phyloP scores from a whole-genome alignment of 2,113 vertebrate genomes.

The Platysternon megacephalum region DNA sequence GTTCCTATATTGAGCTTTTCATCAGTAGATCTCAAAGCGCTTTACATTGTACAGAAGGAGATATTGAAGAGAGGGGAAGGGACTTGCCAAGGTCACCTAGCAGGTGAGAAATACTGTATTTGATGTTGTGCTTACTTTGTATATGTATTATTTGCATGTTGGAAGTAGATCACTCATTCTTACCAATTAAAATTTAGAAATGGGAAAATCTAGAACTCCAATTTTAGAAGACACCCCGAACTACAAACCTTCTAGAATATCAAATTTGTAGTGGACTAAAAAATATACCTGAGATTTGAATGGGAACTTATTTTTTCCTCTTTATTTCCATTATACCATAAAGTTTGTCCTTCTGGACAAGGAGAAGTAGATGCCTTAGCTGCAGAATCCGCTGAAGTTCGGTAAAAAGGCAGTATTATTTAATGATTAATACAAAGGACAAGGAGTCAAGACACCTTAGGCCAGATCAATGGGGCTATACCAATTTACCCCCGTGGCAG shows the following conservation, averaged over 20 bases:
- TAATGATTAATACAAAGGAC: conserved; percentile 46
- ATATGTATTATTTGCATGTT: not conserved
- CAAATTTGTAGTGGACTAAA: conserved; percentile 29
- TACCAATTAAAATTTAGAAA: conserved; percentile 34
- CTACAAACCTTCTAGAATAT: conserved; percentile 26
- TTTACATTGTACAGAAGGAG: not conserved
- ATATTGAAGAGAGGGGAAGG: not conserved
- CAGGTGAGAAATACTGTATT: not conserved
- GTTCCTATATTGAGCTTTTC: not conserved
- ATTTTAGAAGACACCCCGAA: conserved; percentile 20
- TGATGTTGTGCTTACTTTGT: not conserved
- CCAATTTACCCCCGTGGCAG: conserved; percentile 18
- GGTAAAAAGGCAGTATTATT: conserved; percentile 55
- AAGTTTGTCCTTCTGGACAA: conserved; percentile 11
- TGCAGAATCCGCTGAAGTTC: conserved; percentile 11
- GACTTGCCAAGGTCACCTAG: not conserved
- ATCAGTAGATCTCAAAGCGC: not conserved
- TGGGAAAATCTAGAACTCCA: conserved; percentile 12
- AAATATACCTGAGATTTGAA: conserved; percentile 42
- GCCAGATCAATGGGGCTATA: conserved; percentile 31
- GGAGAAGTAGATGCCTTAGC: conserved; percentile 18
- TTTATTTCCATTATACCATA: conserved; percentile 48
- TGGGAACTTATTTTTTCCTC: conserved; percentile 30
- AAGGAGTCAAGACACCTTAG: not conserved
- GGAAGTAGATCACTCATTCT: not conserved